Evolutionary conservation across 2,888 invertebrate species (phyloP), one percentile per base, ranked within the genome.

Genomic region (Litoditis marina): DNA sequence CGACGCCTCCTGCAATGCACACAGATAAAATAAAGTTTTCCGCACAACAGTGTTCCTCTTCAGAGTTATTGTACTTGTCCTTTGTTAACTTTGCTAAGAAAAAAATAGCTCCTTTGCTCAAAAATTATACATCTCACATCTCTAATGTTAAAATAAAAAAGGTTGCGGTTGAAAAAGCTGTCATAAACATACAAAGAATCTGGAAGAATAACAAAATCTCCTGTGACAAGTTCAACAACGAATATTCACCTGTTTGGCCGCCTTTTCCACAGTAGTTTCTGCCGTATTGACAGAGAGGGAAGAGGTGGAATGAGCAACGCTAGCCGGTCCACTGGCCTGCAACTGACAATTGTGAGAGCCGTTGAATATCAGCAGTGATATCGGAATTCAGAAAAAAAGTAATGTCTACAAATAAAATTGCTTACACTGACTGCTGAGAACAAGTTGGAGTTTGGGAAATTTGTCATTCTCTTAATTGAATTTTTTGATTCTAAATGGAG

Each of bases 1-100:
- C 84, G 91, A 90, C 34, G 94, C 95, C 87, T 96, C 94, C 88
- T 90, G 85, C 6, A 52, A 49, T 8, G 7, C 13, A 36, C 5
- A 39, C 27, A 39, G 25, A 22, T 25, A 6, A 0, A 42, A 34
- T 8, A 34, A 34, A 32, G 34, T 53, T 36, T 36, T 36, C n/a
- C 39, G 39, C 11, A 16, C 11, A 16, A 36, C n/a, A 36, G 39
- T 36, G 13, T 36, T 16, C 13, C 13, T 36, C 39, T 36, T 36
- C 39, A 1, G n/a, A 36, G 39, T 36, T 36, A 36, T 36, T 36
- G 13, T n/a, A 36, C n/a, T 36, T n/a, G 39, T 36, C 39, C 39
- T 36, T n/a, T 36, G n/a, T 36, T n/a, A 36, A 36, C 13, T 36
- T 16, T 36, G n/a, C 39, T n/a, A 36, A 36, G 13, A 11, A 36